Percentiles rank a stretch among this genome's conserved stretches.
phyloP scores from a whole-genome alignment of 2,888 invertebrate genomes.

The Marronus borbonicus region DNA sequence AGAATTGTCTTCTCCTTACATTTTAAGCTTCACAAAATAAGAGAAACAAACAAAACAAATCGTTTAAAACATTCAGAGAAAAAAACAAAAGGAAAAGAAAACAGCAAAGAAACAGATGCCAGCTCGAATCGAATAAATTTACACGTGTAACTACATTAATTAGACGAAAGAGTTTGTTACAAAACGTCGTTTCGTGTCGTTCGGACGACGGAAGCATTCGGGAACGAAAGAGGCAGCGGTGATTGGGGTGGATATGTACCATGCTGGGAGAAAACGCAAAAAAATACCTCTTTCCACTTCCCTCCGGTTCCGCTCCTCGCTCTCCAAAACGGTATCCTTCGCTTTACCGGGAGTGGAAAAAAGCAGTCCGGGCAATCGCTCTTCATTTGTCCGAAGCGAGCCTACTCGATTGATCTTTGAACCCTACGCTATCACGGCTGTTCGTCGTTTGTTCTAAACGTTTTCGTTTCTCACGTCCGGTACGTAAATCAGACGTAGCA shows the following conservation, averaged over 20 bases:
- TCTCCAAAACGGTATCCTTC: background rate
- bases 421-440: conserved; percentile 8
- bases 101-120: background rate
- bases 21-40: too few relatives aligned
- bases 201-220: conserved; percentile 19
- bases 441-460: conserved; percentile 5
- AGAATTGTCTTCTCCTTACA: too few relatives aligned
- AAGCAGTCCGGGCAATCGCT: conserved; percentile 47
- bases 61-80: background rate
- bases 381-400: conserved; percentile 51
- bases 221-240: background rate
- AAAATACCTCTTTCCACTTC: too few relatives aligned
- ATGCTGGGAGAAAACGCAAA: too few relatives aligned
- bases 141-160: conserved; percentile 42
- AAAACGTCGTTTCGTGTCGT: conserved; percentile 15
- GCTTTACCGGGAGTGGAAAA: conserved; percentile 23
- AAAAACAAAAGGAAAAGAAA: conserved; percentile 12
- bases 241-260: background rate
- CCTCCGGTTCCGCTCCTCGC: too few relatives aligned
- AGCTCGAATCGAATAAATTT: conserved; percentile 39
- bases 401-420: conserved; percentile 51
- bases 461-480: conserved; percentile 34
- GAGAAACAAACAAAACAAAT: too few relatives aligned
- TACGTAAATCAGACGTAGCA: conserved; percentile 25
- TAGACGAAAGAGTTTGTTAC: conserved; percentile 37